These are phyloP conservation scores for Pollenia amentaria DNA, from an alignment of 2,888 invertebrate genomes.

Conservation along the genomic window DNA sequence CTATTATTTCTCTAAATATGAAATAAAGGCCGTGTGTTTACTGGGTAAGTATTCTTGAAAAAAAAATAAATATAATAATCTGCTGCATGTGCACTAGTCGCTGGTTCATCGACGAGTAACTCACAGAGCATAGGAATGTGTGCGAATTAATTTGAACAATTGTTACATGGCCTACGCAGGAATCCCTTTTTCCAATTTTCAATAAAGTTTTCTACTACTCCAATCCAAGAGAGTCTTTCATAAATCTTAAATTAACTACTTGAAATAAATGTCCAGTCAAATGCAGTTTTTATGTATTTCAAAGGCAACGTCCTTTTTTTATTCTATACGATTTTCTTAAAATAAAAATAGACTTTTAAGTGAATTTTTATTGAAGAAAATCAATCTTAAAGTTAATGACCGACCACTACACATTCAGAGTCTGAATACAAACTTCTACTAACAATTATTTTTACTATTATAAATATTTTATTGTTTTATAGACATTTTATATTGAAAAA, in stretches of 20 bases:
- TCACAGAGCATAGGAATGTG: too few relatives aligned
- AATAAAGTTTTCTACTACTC: neutral
- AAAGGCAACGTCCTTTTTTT: neutral
- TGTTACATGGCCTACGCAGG: too few relatives aligned
- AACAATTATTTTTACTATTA: too few relatives aligned
- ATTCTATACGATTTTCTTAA: neutral
- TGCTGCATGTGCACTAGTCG: too few relatives aligned
- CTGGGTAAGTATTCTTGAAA: too few relatives aligned
- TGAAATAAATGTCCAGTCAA: conserved; percentile 19
- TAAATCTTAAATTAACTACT: conserved; percentile 50
- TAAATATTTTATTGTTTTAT: conserved; percentile 32
- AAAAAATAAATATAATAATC: too few relatives aligned
- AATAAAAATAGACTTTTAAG: conserved; percentile 45
- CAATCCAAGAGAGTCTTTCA: neutral
- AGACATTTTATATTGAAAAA: neutral
- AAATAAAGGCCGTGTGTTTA: too few relatives aligned
- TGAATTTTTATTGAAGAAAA: conserved; percentile 35
- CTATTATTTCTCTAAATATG: too few relatives aligned
- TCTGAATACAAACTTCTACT: neutral
- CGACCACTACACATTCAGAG: neutral
- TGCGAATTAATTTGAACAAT: too few relatives aligned
- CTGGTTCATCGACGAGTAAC: too few relatives aligned
- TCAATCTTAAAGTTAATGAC: conserved; percentile 48
- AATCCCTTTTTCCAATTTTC: too few relatives aligned
- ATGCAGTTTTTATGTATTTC: conserved; percentile 28